Percentiles rank a stretch among this genome's conserved stretches.
These are phyloP conservation scores for Orthosia incerta DNA, from an alignment of 2,888 invertebrate species.

Conservation along the genomic window DNA sequence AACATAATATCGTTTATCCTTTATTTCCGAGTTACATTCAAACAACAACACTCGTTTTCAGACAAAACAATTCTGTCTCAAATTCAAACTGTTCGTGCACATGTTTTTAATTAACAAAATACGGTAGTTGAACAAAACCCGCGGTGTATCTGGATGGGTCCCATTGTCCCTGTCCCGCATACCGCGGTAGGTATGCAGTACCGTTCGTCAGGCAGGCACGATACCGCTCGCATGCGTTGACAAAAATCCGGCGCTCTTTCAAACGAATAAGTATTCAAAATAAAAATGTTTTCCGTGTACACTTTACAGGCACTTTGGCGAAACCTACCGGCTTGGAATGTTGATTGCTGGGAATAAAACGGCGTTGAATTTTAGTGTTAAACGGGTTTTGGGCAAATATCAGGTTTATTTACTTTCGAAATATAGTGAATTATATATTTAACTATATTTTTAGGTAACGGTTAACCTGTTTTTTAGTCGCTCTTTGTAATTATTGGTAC, in stretches of 20 bases:
- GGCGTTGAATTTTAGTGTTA: slow-evolving; percentile 10
- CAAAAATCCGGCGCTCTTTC: slow-evolving; percentile 59
- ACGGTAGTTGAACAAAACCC: slow-evolving; percentile 53
- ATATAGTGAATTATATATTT: neutral
- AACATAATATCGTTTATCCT: slow-evolving; percentile 15
- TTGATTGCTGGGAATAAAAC: slow-evolving; percentile 45
- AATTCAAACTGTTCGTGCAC: slow-evolving; percentile 25
- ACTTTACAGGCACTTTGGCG: slow-evolving; percentile 50
- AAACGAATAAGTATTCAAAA: slow-evolving; percentile 62
- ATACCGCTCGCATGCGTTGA: slow-evolving; percentile 43
- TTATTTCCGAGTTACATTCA: slow-evolving; percentile 11
- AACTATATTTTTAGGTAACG: neutral
- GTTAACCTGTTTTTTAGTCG: too few species aligned
- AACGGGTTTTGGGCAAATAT: slow-evolving; percentile 17
- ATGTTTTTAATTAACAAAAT: slow-evolving; percentile 58
- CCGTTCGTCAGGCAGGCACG: slow-evolving; percentile 28
- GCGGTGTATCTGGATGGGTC: slow-evolving; percentile 31
- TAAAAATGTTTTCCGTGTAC: slow-evolving; percentile 56
- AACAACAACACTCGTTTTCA: slow-evolving; percentile 25
- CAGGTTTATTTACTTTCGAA: slow-evolving; percentile 6
- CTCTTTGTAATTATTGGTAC: too few species aligned
- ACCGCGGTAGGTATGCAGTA: slow-evolving; percentile 33
- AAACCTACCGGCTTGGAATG: slow-evolving; percentile 31
- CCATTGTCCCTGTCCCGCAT: slow-evolving; percentile 47
- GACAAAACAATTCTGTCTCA: slow-evolving; percentile 29